Percentiles rank a stretch among this genome's conserved stretches.
Conservation (phyloP, 2,888 invertebrate genomes). For the Ophioninae sp. region DNA sequence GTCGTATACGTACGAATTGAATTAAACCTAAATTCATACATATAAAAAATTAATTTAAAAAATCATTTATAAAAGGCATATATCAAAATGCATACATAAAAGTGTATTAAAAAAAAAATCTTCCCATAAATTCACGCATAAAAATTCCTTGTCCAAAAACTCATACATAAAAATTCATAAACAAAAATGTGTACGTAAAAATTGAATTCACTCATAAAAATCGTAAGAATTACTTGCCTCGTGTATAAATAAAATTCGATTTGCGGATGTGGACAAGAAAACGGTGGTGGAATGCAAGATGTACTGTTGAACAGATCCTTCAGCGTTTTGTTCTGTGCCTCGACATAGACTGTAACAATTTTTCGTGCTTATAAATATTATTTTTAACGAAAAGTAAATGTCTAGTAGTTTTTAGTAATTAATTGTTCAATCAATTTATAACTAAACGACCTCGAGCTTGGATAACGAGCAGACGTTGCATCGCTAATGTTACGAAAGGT, state of each 20-base stretch:
- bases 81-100: too few relatives aligned
- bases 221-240: slow-evolving; percentile 82
- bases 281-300: slow-evolving; percentile 91
- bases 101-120: too few relatives aligned
- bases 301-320: slow-evolving; percentile 89
- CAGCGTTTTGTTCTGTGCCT: slow-evolving; percentile 81
- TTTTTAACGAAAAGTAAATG: background rate
- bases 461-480: slow-evolving; percentile 18
- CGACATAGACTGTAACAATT: slow-evolving; percentile 70
- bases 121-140: too few relatives aligned
- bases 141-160: too few relatives aligned
- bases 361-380: background rate
- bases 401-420: background rate
- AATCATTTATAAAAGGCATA: too few relatives aligned
- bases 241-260: slow-evolving; percentile 93
- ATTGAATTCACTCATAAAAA: background rate
- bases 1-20: background rate
- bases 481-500: slow-evolving; percentile 34
- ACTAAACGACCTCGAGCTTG: slow-evolving; percentile 33
- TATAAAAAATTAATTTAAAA: too few relatives aligned
- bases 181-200: too few relatives aligned
- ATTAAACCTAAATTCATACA: too few relatives aligned
- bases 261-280: slow-evolving; percentile 90
- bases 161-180: too few relatives aligned
- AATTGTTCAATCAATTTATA: background rate